These are phyloP conservation scores for Calameuta filiformis DNA, from an alignment of 2,888 invertebrate species.

Conservation along the genomic window DNA sequence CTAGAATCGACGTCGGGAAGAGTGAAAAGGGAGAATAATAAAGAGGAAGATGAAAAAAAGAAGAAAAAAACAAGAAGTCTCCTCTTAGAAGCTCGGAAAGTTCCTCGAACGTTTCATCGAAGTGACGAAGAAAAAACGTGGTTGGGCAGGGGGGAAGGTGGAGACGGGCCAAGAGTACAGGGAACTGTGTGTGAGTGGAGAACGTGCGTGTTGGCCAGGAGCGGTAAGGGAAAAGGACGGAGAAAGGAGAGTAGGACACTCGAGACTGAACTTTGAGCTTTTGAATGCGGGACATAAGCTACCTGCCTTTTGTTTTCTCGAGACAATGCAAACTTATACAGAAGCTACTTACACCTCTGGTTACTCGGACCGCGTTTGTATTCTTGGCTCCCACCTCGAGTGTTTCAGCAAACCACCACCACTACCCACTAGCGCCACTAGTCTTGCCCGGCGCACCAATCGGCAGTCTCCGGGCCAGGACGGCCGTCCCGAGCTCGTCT, in stretches of 20 bases:
- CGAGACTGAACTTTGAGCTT: constrained; percentile 59
- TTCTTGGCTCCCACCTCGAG: constrained; percentile 31
- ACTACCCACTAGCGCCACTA: constrained; percentile 16
- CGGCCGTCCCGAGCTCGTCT: no score
- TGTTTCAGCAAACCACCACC: constrained; percentile 36
- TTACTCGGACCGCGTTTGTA: constrained; percentile 13
- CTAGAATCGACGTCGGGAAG: no score
- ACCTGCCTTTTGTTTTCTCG: constrained; percentile 56
- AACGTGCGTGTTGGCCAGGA: background rate
- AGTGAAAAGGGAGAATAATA: no score
- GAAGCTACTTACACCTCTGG: constrained; percentile 29
- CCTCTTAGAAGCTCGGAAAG: no score
- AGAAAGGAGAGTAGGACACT: constrained; percentile 40
- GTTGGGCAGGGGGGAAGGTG: constrained; percentile 11
- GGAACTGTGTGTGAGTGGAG: background rate
- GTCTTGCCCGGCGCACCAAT: no score
- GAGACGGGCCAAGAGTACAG: constrained; percentile 7
- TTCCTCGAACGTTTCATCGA: no score
- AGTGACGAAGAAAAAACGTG: no score
- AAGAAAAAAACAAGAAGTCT: no score
- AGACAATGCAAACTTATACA: constrained; percentile 53
- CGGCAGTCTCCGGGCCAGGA: no score
- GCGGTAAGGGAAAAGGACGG: constrained; percentile 2
- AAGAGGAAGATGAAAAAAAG: no score
- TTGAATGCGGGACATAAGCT: constrained; percentile 52